Conservation (phyloP, 2,113 vertebrate genomes). For the Cephalopholis sonnerati region DNA sequence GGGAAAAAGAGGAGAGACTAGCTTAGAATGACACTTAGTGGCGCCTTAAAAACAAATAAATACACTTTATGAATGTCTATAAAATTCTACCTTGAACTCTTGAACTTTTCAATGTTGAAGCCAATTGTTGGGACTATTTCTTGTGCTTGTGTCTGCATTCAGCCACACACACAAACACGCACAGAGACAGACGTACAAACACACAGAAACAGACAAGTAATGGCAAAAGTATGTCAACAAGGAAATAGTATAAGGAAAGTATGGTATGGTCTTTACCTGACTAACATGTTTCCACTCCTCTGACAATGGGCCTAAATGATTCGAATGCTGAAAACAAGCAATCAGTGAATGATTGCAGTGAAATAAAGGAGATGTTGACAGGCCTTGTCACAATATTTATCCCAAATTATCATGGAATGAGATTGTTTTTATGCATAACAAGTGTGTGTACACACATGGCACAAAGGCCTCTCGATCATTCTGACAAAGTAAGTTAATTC, state of each 20-base stretch:
- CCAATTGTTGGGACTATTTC: slow-evolving; percentile 98
- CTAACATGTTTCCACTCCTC: slow-evolving; percentile 82
- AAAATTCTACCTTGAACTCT: slow-evolving; percentile 91
- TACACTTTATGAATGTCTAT: background rate
- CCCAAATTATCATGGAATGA: slow-evolving; percentile 1
- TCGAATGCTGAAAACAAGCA: slow-evolving; percentile 80
- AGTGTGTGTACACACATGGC: background rate
- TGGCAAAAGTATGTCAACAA: slow-evolving; percentile 71
- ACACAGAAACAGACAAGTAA: slow-evolving; percentile 74
- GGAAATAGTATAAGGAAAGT: slow-evolving; percentile 18
- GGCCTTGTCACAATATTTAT: slow-evolving; percentile 16
- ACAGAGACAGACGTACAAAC: slow-evolving; percentile 43
- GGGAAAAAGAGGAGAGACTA: background rate
- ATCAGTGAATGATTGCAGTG: slow-evolving; percentile 63
- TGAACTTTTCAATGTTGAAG: slow-evolving; percentile 99
- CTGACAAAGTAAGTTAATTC: background rate
- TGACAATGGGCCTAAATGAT: slow-evolving; percentile 80
- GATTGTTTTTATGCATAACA: background rate
- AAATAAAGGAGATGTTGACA: slow-evolving; percentile 39
- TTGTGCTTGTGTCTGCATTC: slow-evolving; percentile 90
- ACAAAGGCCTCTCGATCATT: background rate
- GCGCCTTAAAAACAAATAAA: background rate
- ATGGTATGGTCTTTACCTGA: slow-evolving; percentile 73
- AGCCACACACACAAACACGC: slow-evolving; percentile 6
- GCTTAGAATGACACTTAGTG: background rate